phyloP scores from a whole-genome alignment of 2,113 vertebrate species.

The Microcebus ravelobensis region DNA sequence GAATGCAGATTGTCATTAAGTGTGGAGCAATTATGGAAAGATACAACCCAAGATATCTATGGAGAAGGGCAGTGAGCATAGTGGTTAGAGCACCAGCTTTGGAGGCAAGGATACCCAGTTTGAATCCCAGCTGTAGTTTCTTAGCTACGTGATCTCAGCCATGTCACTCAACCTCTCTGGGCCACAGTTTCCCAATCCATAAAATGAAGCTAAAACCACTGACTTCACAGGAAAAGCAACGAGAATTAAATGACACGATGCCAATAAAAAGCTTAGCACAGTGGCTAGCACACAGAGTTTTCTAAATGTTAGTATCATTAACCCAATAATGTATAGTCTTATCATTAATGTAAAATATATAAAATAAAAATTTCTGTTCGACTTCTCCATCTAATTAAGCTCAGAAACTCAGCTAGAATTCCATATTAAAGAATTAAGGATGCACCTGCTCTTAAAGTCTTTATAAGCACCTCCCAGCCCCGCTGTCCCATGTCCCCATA shows the following conservation, averaged over 20 bases:
- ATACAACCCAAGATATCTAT: fast-evolving
- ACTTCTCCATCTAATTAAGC: not conserved
- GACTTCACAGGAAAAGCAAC: not conserved
- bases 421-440: not conserved
- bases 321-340: not conserved
- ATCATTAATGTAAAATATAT: not conserved
- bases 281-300: not conserved
- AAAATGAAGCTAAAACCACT: not conserved
- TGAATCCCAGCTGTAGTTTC: not conserved
- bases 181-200: not conserved
- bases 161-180: not conserved
- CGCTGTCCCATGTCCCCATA: too few relatives aligned
- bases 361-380: not conserved
- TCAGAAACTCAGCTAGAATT: not conserved
- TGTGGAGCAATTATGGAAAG: not conserved
- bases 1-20: not conserved
- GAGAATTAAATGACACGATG: not conserved
- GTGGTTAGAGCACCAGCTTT: not conserved
- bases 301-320: not conserved
- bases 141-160: not conserved
- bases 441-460: not conserved
- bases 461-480: not conserved
- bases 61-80: not conserved
- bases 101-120: not conserved
- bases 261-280: not conserved